Evolutionary conservation across 2,888 invertebrate genomes (phyloP), one percentile per base, ranked within the genome.

Genomic region (Sinotaia quadrata): DNA sequence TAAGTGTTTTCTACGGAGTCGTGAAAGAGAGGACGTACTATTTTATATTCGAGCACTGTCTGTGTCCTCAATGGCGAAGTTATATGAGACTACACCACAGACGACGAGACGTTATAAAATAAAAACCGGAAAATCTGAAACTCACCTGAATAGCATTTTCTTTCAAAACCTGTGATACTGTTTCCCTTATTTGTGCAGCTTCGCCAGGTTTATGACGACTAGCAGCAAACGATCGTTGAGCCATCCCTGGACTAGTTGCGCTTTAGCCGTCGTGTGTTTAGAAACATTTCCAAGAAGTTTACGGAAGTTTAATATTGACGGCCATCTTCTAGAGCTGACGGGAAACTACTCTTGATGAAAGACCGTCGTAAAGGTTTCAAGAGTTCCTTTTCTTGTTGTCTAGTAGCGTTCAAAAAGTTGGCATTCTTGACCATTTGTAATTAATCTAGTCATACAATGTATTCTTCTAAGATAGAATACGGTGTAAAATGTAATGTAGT

Each of bases 261-360:
- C 18, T 47, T 8, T 47, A 8, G 24, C 18, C 47, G n/a, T 12
- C 4, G 1, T 7, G 47, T 47, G 24, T 21, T 24, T 47, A 21
- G 47, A 47, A 47, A 47, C 47, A 47, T 47, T 47, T n/a, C 24
- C 5, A 8, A n/a, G 47, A 47, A 47, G 47, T 47, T 47, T 47
- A 47, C 47, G 47, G 47, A 47, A 47, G 47, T 47, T 47, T 7
- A 24, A 18, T 24, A 18, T 21, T 24, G 47, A 47, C 47, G 47
- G 47, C 47, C 47, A 47, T 47, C 18, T 47, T 47, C 24, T 47
- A 24, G 1, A 24, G 8, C 5, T 15, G 7, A 47, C 2, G 47
- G 47, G 47, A 47, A 18, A 8, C 18, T 47, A 47, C 47, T 47
- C 47, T 47, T 47, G 47, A 47, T 47, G n/a, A 21, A n/a, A 8